Percentiles rank a stretch among this genome's conserved stretches.
Conservation (phyloP, 1,140 invertebrate species). For the Trachymyrmex septentrionalis region DNA sequence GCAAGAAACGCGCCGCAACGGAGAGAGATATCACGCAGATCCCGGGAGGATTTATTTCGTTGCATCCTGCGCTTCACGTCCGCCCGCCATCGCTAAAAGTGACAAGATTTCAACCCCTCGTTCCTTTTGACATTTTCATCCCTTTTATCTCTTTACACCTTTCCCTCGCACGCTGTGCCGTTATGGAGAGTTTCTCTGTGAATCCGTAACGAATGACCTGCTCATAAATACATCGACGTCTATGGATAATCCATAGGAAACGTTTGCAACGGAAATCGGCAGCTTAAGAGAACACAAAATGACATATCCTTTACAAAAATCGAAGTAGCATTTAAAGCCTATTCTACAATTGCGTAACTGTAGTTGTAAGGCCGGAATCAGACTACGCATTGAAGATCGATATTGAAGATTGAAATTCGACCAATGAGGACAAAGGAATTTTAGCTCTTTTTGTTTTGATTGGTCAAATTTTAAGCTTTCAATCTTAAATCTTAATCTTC, state of each 20-base stretch:
- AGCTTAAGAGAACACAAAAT: background rate
- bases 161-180: background rate
- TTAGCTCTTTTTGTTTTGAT: too few relatives aligned
- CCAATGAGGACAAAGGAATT: too few relatives aligned
- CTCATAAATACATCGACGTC: slow-evolving; percentile 55
- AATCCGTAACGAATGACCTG: slow-evolving; percentile 50
- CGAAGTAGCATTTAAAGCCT: background rate
- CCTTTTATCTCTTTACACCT: slow-evolving; percentile 59
- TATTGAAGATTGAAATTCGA: too few relatives aligned
- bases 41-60: slow-evolving; percentile 56
- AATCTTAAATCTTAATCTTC: too few relatives aligned
- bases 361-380: too few relatives aligned
- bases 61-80: slow-evolving; percentile 18
- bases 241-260: slow-evolving; percentile 35
- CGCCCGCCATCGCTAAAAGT: slow-evolving; percentile 51
- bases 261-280: slow-evolving; percentile 16
- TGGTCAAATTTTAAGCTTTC: too few relatives aligned
- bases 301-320: background rate
- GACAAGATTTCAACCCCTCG: slow-evolving; percentile 57
- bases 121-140: slow-evolving; percentile 64
- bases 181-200: slow-evolving; percentile 51
- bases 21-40: slow-evolving; percentile 49
- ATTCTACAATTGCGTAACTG: too few relatives aligned
- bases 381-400: too few relatives aligned
- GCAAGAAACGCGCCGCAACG: slow-evolving; percentile 63